A percentile compares a stretch with the other conserved stretches of the same genome.
These are phyloP conservation scores for Microtus oregoni DNA, from an alignment of 2,113 vertebrate genomes.

Conservation along the genomic window DNA sequence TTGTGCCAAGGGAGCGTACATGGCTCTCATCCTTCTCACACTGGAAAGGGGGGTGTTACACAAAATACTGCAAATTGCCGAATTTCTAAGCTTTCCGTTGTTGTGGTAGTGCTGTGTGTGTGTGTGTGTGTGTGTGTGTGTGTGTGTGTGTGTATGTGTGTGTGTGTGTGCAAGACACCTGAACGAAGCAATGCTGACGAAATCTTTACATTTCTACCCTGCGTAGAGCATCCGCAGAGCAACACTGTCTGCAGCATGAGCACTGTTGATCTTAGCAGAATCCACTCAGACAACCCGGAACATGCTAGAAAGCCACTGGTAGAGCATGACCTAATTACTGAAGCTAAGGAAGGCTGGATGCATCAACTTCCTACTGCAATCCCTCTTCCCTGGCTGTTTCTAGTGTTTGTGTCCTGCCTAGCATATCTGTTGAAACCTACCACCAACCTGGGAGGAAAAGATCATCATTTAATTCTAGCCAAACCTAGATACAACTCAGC, in stretches of 20 bases:
- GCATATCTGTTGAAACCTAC: background rate
- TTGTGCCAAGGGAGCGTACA: background rate
- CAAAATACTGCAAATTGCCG: too few species aligned
- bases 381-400: background rate
- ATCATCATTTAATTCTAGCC: background rate
- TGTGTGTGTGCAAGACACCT: too few species aligned
- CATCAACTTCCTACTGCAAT: background rate
- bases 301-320: background rate
- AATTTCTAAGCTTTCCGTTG: background rate
- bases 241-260: too few species aligned
- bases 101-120: background rate
- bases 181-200: background rate
- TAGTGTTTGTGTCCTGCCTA: background rate
- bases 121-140: background rate
- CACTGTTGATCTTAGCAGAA: background rate
- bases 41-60: background rate
- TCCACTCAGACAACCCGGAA: background rate
- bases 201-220: background rate
- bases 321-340: background rate
- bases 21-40: background rate
- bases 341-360: background rate
- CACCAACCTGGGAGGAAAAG: background rate
- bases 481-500: background rate
- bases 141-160: background rate
- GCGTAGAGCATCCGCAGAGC: background rate